Percentiles rank a stretch among this genome's conserved stretches.
phyloP scores from a whole-genome alignment of 2,888 invertebrate species.

The Cerceris rybyensis region DNA sequence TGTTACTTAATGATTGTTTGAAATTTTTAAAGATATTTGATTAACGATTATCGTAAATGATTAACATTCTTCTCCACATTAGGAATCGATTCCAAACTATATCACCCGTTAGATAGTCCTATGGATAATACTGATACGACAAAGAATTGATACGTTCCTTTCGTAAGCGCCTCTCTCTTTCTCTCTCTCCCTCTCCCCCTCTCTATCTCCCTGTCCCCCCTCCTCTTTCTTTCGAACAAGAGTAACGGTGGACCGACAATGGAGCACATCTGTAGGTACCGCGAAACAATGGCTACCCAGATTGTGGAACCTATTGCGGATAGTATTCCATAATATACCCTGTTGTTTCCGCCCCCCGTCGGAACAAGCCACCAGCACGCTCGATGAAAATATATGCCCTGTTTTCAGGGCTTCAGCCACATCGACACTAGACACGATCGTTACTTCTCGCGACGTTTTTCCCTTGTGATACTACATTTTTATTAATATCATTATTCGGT shows the following conservation, averaged over 20 bases:
- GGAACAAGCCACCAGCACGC: constrained; percentile 51
- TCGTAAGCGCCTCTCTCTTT: constrained; percentile 61
- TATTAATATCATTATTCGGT: too few relatives aligned
- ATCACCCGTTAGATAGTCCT: constrained; percentile 59
- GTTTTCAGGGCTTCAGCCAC: constrained; percentile 45
- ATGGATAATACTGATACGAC: constrained; percentile 71
- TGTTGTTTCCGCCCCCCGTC: constrained; percentile 73
- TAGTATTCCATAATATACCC: constrained; percentile 81
- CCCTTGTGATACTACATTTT: neutral
- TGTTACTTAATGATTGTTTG: too few relatives aligned
- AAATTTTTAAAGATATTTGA: too few relatives aligned
- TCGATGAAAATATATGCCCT: constrained; percentile 58
- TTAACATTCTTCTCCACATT: constrained; percentile 14
- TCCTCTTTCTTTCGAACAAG: constrained; percentile 56
- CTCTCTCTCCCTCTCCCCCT: constrained; percentile 32
- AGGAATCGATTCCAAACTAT: constrained; percentile 17
- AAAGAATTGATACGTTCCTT: constrained; percentile 75
- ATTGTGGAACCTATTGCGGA: constrained; percentile 78
- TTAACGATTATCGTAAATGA: neutral
- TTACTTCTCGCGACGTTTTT: constrained; percentile 29
- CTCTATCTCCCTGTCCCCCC: constrained; percentile 46
- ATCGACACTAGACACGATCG: constrained; percentile 42
- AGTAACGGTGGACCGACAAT: constrained; percentile 72
- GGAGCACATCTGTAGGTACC: constrained; percentile 78
- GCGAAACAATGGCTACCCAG: constrained; percentile 79